Percentiles rank a stretch among this genome's conserved stretches.
phyloP scores from a whole-genome alignment of 2,113 vertebrate species.

The Aix galericulata region DNA sequence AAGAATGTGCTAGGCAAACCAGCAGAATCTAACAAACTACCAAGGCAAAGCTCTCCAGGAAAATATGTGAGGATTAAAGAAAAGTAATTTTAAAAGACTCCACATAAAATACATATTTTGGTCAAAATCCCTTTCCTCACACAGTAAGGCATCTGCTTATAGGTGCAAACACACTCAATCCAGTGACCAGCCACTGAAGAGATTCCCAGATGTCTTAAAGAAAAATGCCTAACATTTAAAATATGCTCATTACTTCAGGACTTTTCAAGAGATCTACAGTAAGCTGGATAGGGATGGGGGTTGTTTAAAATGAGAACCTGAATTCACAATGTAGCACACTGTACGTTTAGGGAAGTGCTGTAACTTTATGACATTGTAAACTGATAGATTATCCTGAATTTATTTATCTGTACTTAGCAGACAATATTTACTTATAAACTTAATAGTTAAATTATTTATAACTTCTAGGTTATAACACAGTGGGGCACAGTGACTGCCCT shows the following conservation, averaged over 20 bases:
- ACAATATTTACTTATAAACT: conserved; percentile 29
- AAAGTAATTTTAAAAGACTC: conserved; percentile 60
- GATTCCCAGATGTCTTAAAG: conserved; percentile 82
- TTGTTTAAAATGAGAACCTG: conserved; percentile 64
- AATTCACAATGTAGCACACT: conserved; percentile 69
- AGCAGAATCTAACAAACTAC: conserved; percentile 51
- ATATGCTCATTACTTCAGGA: conserved; percentile 66
- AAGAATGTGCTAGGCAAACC: conserved; percentile 67
- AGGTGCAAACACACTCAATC: conserved; percentile 67
- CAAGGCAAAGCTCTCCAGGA: conserved; percentile 59
- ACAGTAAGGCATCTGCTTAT: conserved; percentile 63
- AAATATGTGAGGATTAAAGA: conserved; percentile 63
- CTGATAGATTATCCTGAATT: conserved; percentile 41
- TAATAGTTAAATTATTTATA: conserved; percentile 51
- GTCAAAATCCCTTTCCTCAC: conserved; percentile 69
- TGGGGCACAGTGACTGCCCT: background rate
- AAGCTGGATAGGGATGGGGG: conserved; percentile 22
- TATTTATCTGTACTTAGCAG: conserved; percentile 51
- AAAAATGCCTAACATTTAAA: conserved; percentile 81
- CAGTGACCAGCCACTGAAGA: conserved; percentile 75
- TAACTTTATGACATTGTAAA: conserved; percentile 56
- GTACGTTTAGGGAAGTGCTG: conserved; percentile 41
- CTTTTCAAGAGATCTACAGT: conserved; percentile 72
- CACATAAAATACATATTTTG: conserved; percentile 70
- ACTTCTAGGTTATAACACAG: background rate